These are phyloP conservation scores for Idaea biselata DNA, from an alignment of 2,888 invertebrate genomes.

Conservation along the genomic window DNA sequence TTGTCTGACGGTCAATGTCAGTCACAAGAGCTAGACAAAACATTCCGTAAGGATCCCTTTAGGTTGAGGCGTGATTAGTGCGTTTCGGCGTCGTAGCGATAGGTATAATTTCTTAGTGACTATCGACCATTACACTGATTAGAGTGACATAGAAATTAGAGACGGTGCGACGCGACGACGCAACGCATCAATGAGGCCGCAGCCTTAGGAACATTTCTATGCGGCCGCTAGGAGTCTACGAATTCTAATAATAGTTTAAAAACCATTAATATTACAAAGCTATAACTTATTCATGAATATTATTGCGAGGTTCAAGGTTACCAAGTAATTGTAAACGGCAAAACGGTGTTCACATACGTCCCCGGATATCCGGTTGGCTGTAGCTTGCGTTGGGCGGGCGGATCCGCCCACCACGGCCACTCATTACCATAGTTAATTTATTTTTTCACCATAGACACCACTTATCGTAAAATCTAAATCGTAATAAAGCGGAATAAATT, in stretches of 20 bases:
- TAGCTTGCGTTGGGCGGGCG: slow-evolving; percentile 40
- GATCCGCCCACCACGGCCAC: slow-evolving; percentile 29
- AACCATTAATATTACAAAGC: not conserved
- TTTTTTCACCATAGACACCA: slow-evolving; percentile 21
- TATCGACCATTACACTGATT: no score
- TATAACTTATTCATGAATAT: not conserved
- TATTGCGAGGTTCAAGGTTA: slow-evolving; percentile 48
- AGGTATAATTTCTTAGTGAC: no score
- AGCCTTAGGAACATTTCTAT: no score
- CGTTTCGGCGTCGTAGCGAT: no score
- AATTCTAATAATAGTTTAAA: slow-evolving; percentile 2
- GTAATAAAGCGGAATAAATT: slow-evolving; percentile 13
- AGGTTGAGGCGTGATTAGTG: no score
- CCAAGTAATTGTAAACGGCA: slow-evolving; percentile 38
- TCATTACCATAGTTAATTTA: slow-evolving; percentile 43
- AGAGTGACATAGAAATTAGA: no score
- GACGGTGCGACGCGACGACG: no score
- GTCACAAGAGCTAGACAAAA: no score
- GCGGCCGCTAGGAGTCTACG: not conserved
- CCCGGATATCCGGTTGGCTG: slow-evolving; percentile 63
- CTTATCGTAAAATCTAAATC: slow-evolving; percentile 11
- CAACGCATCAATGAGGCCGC: no score
- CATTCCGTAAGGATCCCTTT: no score
- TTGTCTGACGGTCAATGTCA: no score
- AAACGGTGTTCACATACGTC: slow-evolving; percentile 44